Percentiles rank a stretch among this genome's conserved stretches.
phyloP scores from a whole-genome alignment of 1,140 invertebrate species.

The Bicyclus anynana region DNA sequence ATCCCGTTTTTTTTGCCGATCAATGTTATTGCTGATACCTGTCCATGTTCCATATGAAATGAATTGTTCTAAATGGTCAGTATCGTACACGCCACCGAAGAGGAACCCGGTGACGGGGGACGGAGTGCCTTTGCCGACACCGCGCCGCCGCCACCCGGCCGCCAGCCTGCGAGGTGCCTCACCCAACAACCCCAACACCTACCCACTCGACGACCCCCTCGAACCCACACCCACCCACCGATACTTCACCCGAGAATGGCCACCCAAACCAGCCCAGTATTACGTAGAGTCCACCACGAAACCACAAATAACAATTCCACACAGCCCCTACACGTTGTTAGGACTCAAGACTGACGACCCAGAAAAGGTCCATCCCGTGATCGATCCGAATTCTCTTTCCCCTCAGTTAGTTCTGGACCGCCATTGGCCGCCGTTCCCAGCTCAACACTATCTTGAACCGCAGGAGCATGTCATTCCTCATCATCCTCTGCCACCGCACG shows the following conservation, averaged over 20 bases:
- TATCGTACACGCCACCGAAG: constrained; percentile 66
- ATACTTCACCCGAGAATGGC: constrained; percentile 56
- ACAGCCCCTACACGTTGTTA: constrained; percentile 54
- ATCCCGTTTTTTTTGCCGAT: too few relatives aligned
- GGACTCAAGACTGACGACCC: constrained; percentile 59
- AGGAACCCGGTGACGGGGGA: constrained; percentile 76
- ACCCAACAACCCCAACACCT: constrained; percentile 35
- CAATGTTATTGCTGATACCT: constrained; percentile 3
- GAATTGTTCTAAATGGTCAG: constrained; percentile 70
- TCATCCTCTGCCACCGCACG: constrained; percentile 56
- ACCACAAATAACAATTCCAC: constrained; percentile 34
- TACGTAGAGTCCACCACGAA: constrained; percentile 59
- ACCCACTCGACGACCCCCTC: constrained; percentile 38
- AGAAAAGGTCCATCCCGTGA: constrained; percentile 47
- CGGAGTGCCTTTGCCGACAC: constrained; percentile 61
- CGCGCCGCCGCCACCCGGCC: constrained; percentile 59
- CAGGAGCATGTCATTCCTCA: constrained; percentile 49
- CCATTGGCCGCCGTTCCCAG: constrained; percentile 68
- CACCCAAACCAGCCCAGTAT: constrained; percentile 56
- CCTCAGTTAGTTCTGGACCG: constrained; percentile 54
- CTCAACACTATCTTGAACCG: constrained; percentile 63
- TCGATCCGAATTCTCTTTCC: constrained; percentile 58
- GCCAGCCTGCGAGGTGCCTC: constrained; percentile 72
- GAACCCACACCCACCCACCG: constrained; percentile 59
- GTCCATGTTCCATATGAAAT: constrained; percentile 53